Evolutionary conservation across 2,888 invertebrate species (phyloP).

Genomic region (Melanostoma mellinum): DNA sequence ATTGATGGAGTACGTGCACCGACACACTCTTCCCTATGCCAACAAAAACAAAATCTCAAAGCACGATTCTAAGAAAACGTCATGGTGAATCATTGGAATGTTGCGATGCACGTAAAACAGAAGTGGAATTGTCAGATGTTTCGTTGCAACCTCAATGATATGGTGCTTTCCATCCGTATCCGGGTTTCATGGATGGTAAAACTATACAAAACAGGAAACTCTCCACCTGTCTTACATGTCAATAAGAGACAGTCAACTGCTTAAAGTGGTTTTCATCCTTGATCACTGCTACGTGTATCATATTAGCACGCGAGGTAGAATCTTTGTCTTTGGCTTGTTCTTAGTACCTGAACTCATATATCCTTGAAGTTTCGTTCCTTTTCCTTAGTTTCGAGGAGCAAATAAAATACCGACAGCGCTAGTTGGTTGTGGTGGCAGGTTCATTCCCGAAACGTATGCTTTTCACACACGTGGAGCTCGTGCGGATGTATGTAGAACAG

Average conservation of each 20-base stretch:
- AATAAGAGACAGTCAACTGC: constrained; percentile 70
- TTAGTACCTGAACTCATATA: constrained; percentile 4
- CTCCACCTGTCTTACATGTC: constrained; percentile 67
- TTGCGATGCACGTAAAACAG: constrained; percentile 18
- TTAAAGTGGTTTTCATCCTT: constrained; percentile 72
- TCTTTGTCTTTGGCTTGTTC: constrained; percentile 29
- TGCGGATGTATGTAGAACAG: constrained; percentile 34
- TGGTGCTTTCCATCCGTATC: constrained; percentile 29
- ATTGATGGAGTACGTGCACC: constrained; percentile 70
- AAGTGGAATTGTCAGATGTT: constrained; percentile 40
- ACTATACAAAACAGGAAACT: constrained; percentile 48
- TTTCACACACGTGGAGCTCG: constrained; percentile 41
- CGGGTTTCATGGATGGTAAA: background rate
- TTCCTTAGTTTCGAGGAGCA: constrained; percentile 49
- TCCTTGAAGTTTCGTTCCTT: background rate
- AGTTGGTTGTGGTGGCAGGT: constrained; percentile 32
- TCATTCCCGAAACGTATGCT: constrained; percentile 47
- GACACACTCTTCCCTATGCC: constrained; percentile 27
- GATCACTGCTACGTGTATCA: constrained; percentile 70
- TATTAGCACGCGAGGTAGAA: constrained; percentile 57
- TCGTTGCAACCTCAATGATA: constrained; percentile 46
- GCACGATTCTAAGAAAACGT: constrained; percentile 30
- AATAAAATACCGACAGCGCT: constrained; percentile 24
- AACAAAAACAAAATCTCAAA: constrained; percentile 50
- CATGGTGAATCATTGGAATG: constrained; percentile 20